These are phyloP conservation scores for Antheraea yamamai DNA, from an alignment of 2,888 invertebrate species.

Conservation along the genomic window DNA sequence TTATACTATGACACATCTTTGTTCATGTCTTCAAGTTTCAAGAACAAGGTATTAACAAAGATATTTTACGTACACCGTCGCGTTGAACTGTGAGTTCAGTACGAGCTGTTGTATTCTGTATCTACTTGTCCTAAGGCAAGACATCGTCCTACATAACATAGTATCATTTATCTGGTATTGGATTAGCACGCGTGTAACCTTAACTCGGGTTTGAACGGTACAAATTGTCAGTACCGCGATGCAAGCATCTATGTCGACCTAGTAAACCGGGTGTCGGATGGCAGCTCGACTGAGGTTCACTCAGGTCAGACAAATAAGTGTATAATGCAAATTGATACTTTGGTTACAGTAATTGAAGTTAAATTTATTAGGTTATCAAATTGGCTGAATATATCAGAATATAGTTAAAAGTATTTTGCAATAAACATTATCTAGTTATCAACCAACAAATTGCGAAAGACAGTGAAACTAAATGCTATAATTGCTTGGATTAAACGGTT, in stretches of 20 bases:
- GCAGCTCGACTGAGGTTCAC: conserved; percentile 36
- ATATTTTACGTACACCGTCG: not conserved
- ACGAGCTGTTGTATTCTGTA: conserved; percentile 31
- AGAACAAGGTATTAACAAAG: not conserved
- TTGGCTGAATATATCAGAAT: not conserved
- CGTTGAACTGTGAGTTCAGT: conserved; percentile 28
- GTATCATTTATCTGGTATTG: conserved; percentile 65
- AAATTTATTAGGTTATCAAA: conserved; percentile 16
- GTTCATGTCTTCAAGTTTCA: not conserved
- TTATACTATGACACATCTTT: too few species aligned
- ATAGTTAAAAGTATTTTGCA: not conserved
- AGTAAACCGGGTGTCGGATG: conserved; percentile 62
- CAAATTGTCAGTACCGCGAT: conserved; percentile 66
- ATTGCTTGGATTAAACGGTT: not conserved
- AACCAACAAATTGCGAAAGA: not conserved
- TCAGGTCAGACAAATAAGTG: conserved; percentile 37
- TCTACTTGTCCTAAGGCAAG: conserved; percentile 45
- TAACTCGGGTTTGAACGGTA: conserved; percentile 68
- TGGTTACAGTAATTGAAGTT: conserved; percentile 20
- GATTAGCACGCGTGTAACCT: conserved; percentile 66
- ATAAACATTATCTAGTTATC: not conserved
- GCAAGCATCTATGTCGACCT: conserved; percentile 62
- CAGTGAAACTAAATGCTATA: not conserved
- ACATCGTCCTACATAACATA: conserved; percentile 49
- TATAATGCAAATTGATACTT: conserved; percentile 37